Percentiles rank a stretch among this genome's conserved stretches.
phyloP scores from a whole-genome alignment of 2,888 invertebrate genomes.

The Diarsia rubi region DNA sequence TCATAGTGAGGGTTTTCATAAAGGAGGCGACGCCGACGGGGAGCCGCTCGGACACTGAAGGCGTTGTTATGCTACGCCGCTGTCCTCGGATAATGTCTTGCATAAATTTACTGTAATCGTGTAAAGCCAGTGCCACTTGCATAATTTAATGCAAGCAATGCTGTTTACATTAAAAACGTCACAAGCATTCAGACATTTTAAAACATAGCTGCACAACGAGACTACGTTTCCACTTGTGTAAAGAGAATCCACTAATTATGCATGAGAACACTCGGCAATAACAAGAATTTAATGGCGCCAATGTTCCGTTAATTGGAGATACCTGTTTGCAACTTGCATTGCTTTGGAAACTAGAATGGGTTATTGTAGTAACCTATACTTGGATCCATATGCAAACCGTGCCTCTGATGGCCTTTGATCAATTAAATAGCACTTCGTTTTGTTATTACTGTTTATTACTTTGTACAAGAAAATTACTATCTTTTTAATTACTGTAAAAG shows the following conservation, averaged over 20 bases:
- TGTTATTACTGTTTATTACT: slow-evolving; percentile 37
- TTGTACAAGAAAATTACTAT: slow-evolving; percentile 13
- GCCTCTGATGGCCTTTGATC: slow-evolving; percentile 75
- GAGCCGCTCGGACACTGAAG: slow-evolving; percentile 85
- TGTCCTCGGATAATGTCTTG: slow-evolving; percentile 89
- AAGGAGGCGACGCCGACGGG: slow-evolving; percentile 77
- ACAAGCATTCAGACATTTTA: slow-evolving; percentile 70
- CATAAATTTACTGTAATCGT: slow-evolving; percentile 89
- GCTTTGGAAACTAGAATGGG: slow-evolving; percentile 73
- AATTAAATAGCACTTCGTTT: slow-evolving; percentile 68
- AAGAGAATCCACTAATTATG: slow-evolving; percentile 70
- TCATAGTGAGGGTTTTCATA: slow-evolving; percentile 87
- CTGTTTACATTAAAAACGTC: slow-evolving; percentile 77
- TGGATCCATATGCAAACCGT: slow-evolving; percentile 75
- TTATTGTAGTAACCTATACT: slow-evolving; percentile 75
- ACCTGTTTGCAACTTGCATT: slow-evolving; percentile 80
- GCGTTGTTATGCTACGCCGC: slow-evolving; percentile 88
- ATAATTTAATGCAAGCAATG: slow-evolving; percentile 85
- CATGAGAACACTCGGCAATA: slow-evolving; percentile 67
- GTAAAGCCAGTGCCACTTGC: slow-evolving; percentile 86
- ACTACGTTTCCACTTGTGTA: slow-evolving; percentile 56
- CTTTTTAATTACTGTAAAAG: slow-evolving; percentile 4
- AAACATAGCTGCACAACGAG: slow-evolving; percentile 46
- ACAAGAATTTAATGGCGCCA: slow-evolving; percentile 74
- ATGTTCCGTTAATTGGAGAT: slow-evolving; percentile 84